Percentiles rank a stretch among this genome's conserved stretches.
These are phyloP conservation scores for Spilarctia lutea DNA, from an alignment of 2,888 invertebrate genomes.

Conservation along the genomic window DNA sequence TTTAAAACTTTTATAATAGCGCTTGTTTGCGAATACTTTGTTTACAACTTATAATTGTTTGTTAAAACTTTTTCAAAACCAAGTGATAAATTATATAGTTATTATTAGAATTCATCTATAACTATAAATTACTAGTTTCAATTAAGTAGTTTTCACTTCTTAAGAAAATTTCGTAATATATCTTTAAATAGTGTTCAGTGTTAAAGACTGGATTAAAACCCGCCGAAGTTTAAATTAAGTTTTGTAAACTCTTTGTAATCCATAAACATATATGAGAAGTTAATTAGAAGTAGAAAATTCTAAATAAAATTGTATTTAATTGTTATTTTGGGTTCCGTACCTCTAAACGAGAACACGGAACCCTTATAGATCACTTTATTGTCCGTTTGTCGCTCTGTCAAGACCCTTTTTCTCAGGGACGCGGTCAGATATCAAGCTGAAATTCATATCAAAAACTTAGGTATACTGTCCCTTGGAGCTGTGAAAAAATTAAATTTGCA, in stretches of 20 bases:
- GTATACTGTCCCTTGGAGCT: too few relatives aligned
- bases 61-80: conserved; percentile 33
- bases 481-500: too few relatives aligned
- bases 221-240: neutral
- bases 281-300: neutral
- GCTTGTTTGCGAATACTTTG: conserved; percentile 19
- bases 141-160: neutral
- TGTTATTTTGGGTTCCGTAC: too few relatives aligned
- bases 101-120: neutral
- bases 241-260: neutral
- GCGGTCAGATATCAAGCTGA: too few relatives aligned
- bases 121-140: neutral
- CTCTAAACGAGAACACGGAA: too few relatives aligned
- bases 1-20: conserved; percentile 32
- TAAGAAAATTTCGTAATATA: neutral
- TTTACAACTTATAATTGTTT: conserved; percentile 37
- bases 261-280: neutral
- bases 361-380: too few relatives aligned
- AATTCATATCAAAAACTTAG: too few relatives aligned
- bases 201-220: neutral
- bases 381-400: too few relatives aligned
- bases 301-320: neutral
- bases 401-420: too few relatives aligned
- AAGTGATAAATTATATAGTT: conserved; percentile 13
- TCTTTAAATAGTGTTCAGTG: neutral